Evolutionary conservation across 2,113 vertebrate genomes (phyloP).

Genomic region (Ammospiza caudacuta): DNA sequence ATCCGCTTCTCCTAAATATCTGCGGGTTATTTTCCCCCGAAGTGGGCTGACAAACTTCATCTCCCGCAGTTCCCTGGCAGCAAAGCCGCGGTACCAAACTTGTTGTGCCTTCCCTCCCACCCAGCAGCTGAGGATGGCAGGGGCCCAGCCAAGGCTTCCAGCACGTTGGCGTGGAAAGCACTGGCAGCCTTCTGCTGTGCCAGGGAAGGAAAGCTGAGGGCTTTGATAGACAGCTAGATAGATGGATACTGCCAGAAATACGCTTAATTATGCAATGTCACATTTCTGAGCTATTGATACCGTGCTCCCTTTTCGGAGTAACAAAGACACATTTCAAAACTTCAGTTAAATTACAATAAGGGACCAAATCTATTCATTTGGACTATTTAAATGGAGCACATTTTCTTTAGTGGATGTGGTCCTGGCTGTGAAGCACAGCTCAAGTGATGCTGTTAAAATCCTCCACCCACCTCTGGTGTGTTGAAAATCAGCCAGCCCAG

Average conservation of each 20-base stretch:
- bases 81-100: background rate
- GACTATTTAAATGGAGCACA: background rate
- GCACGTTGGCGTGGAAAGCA: background rate
- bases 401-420: constrained; percentile 25
- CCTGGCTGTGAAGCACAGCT: constrained; percentile 1
- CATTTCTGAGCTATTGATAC: constrained; percentile 27
- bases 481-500: constrained; percentile 40
- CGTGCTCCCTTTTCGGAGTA: constrained; percentile 9
- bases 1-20: background rate
- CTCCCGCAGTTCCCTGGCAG: background rate
- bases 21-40: background rate
- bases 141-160: background rate
- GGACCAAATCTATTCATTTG: constrained; percentile 19
- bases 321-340: constrained; percentile 37
- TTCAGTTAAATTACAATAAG: constrained; percentile 50
- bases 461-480: constrained; percentile 17
- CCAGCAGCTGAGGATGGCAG: background rate
- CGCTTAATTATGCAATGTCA: constrained; percentile 18
- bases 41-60: background rate
- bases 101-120: background rate
- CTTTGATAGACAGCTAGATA: background rate
- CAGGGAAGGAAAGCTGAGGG: background rate
- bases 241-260: constrained; percentile 2
- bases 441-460: constrained; percentile 9
- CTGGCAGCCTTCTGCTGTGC: background rate